These are phyloP conservation scores for Melanotaenia pygmaea DNA, from an alignment of 2,797 vertebrate genomes.

Conservation along the genomic window DNA sequence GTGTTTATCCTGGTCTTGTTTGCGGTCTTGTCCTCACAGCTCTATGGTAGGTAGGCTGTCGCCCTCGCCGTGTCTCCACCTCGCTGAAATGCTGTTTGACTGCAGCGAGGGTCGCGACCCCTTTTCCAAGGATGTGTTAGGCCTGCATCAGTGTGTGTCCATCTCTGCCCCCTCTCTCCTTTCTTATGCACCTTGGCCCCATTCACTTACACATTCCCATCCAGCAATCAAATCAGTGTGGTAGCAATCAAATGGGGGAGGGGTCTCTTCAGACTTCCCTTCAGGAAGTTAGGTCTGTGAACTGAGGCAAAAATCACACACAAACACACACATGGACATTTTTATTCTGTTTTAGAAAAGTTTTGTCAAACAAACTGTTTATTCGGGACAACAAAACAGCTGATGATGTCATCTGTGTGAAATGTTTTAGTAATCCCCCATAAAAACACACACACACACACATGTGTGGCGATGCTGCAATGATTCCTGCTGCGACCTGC, in stretches of 20 bases:
- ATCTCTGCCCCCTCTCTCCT: slow-evolving; percentile 53
- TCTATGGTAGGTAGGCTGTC: slow-evolving; percentile 64
- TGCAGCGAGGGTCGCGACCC: slow-evolving; percentile 76
- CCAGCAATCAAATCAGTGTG: slow-evolving; percentile 60
- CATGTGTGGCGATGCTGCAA: slow-evolving; percentile 23
- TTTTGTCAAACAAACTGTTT: slow-evolving; percentile 41
- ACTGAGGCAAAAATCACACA: slow-evolving; percentile 24
- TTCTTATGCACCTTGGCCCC: slow-evolving; percentile 69
- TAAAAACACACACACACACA: neutral
- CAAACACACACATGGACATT: slow-evolving; percentile 21
- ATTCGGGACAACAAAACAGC: slow-evolving; percentile 43
- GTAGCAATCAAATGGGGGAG: slow-evolving; percentile 36
- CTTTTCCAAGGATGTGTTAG: slow-evolving; percentile 75
- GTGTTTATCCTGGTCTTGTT: slow-evolving; percentile 34
- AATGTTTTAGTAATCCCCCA: slow-evolving; percentile 27
- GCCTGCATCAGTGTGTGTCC: slow-evolving; percentile 65
- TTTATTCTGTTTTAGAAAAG: slow-evolving; percentile 33
- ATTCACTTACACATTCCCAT: slow-evolving; percentile 51
- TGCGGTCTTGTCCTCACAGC: slow-evolving; percentile 23
- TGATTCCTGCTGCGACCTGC: slow-evolving; percentile 51
- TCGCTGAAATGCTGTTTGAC: slow-evolving; percentile 70
- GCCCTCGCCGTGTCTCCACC: slow-evolving; percentile 52
- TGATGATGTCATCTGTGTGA: slow-evolving; percentile 63
- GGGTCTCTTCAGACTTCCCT: slow-evolving; percentile 56
- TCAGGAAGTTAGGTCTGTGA: slow-evolving; percentile 69